Evolutionary conservation across 1,140 invertebrate species (phyloP), one percentile per base, ranked within the genome.

Genomic region (Drosophila equinoxialis): DNA sequence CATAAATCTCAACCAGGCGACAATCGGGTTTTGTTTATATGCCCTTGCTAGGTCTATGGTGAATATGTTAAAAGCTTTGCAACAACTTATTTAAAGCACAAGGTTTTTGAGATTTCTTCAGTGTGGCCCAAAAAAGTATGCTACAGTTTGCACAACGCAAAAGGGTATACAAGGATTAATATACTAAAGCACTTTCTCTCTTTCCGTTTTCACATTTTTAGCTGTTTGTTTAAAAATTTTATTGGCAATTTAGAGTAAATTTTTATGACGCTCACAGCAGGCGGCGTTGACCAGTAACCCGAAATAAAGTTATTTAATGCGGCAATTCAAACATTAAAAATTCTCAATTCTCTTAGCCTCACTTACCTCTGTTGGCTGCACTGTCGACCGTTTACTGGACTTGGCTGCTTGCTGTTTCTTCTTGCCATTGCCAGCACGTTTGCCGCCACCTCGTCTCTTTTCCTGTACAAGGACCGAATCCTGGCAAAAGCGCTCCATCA

Each of bases 401-500:
- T 91, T 90, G 60, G 68, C 57, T 23, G 48, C 57, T 48, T 65
- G 42, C 58, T 79, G 67, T 35, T 82, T 77, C 68, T 82, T 79
- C 76, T 90, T 70, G 57, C 61, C 51, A 37, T 37, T 37, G 59
- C 55, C 48, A 14, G 51, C 61, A 42, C 71, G 71, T 13, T 72
- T 74, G 35, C 70, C 75, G 7, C 71, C 70, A 7, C 42, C 67
- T 2, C 90, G 71, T 30, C 77, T 74, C 42, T 91, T 95, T 86
- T 96, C 96, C 77, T 96, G 95, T 41, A 98, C 95, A 2, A 98
- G 94, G 5, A 98, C 93, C 17, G 94, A 94, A 69, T 95, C 95
- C 79, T 93, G 95, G 68, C 95, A 96, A 92, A 95, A 97, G 60
- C 95, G 93, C 92, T 99, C 97, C 68, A 99, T 92, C 95, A 99